Evolutionary conservation across 1,140 invertebrate genomes (phyloP).

Genomic region (Drosophila rhopaloa): DNA sequence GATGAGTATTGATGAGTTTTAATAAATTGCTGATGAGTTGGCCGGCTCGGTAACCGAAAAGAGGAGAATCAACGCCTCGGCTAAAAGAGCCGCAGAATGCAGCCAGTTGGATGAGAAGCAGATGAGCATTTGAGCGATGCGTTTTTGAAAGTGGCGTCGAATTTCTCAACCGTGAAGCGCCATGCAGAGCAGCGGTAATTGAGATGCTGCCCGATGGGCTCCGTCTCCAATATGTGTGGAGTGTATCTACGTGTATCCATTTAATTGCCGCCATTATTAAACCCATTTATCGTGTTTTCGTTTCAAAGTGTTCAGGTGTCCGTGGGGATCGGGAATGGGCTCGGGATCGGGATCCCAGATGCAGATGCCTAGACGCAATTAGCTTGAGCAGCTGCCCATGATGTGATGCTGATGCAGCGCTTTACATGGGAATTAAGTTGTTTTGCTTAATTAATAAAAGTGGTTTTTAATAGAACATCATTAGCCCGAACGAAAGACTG

Average conservation of each 20-base stretch:
- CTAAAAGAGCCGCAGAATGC: constrained; percentile 60
- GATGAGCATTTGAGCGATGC: constrained; percentile 73
- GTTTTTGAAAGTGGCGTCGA: constrained; percentile 83
- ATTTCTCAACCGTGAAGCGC: constrained; percentile 82
- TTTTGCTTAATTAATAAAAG: constrained; percentile 82
- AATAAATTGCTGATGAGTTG: constrained; percentile 82
- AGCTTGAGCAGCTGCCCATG: constrained; percentile 70
- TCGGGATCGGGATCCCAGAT: constrained; percentile 23
- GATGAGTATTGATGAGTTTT: constrained; percentile 84
- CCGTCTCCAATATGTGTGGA: constrained; percentile 19
- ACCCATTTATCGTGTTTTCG: constrained; percentile 83
- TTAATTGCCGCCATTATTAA: constrained; percentile 84
- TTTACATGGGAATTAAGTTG: constrained; percentile 81
- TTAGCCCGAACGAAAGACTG: constrained; percentile 57
- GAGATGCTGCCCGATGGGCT: constrained; percentile 63
- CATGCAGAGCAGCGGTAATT: constrained; percentile 80
- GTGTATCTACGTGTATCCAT: constrained; percentile 63
- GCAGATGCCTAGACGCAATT: constrained; percentile 57
- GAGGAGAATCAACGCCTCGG: constrained; percentile 40
- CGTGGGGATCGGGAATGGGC: constrained; percentile 9
- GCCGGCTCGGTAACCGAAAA: constrained; percentile 14
- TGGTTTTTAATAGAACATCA: constrained; percentile 77
- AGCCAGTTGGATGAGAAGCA: constrained; percentile 5
- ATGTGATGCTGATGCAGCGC: constrained; percentile 73
- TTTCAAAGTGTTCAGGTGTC: constrained; percentile 68